Base-by-base conservation (phyloP, 1,140 invertebrate species). In the Hydropsyche tenuis region DNA sequence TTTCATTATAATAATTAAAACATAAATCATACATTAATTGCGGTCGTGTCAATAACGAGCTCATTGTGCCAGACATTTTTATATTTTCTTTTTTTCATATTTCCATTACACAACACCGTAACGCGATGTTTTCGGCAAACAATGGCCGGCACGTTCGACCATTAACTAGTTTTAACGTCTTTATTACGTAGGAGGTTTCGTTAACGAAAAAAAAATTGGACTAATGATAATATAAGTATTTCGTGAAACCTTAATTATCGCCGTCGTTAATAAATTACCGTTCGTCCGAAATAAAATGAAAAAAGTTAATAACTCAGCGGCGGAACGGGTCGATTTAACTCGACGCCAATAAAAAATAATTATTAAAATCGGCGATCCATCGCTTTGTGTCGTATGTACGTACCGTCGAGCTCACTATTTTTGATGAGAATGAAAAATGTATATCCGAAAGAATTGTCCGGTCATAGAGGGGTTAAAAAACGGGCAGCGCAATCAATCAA, bases 401-500 rank as follows among this genome's bases (percentile, higher is more conserved):
- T 37, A 9, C 30, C 3, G 3, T 4, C 30, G 30, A 4, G 9
- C 30, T 37, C 30, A 9, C 30, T 4, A 51, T 51, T 51, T n/a
- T 51, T 51, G 14, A 16, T 51, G n/a, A 5, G 4, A 51, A 14
- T 14, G 3, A 14, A 51, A 51, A 51, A 51, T 51, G 14, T 4
- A 14, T 5, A n/a, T 22, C 3, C 5, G 56, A 37, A 37, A 37
- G 30, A 37, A 37, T 4, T 37, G 30, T 37, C 30, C 25, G 68
- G 48, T 20, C 16, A 7, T 23, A 25, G 51, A 70, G 46, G 46
- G 68, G 48, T 70, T 70, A 70, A 56, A 70, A 56, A 69, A 56
- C 23, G 37, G 27, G 30, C 43, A 62, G 23, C 37, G 72, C 70
- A 68, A 76, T 76, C 75, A 76, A 76, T 76, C 75, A 76, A 76